These are phyloP conservation scores for Drosophila watanabei DNA, from an alignment of 1,140 invertebrate species.

Conservation along the genomic window DNA sequence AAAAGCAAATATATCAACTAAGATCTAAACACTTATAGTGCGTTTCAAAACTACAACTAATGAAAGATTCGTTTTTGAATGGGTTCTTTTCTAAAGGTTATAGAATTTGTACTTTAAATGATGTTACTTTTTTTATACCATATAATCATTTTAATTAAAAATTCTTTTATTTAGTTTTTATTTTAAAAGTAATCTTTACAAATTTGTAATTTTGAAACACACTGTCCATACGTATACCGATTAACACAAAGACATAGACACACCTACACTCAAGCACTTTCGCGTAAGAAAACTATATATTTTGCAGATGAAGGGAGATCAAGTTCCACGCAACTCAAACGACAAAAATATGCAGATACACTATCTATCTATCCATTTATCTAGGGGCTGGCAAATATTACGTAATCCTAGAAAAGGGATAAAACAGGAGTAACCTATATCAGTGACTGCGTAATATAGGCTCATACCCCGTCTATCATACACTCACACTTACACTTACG, in stretches of 20 bases:
- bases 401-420: background rate
- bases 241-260: slow-evolving; percentile 36
- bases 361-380: slow-evolving; percentile 19
- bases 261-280: slow-evolving; percentile 25
- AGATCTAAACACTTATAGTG: slow-evolving; percentile 17
- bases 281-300: slow-evolving; percentile 21
- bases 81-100: background rate
- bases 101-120: too few species aligned
- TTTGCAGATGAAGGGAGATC: slow-evolving; percentile 42
- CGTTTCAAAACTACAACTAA: slow-evolving; percentile 17
- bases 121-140: background rate
- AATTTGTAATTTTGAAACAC: slow-evolving; percentile 22
- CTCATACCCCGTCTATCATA: slow-evolving; percentile 14
- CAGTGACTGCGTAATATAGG: background rate
- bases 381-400: background rate
- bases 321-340: slow-evolving; percentile 72
- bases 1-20: slow-evolving; percentile 27
- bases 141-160: background rate
- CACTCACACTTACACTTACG: slow-evolving; percentile 17
- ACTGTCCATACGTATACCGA: slow-evolving; percentile 38
- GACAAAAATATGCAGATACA: slow-evolving; percentile 36
- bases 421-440: too few species aligned
- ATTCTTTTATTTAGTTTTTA: background rate
- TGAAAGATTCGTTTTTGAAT: background rate
- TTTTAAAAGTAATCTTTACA: background rate